Conservation (phyloP, 1,140 invertebrate species). For the Bombus sylvicola region DNA sequence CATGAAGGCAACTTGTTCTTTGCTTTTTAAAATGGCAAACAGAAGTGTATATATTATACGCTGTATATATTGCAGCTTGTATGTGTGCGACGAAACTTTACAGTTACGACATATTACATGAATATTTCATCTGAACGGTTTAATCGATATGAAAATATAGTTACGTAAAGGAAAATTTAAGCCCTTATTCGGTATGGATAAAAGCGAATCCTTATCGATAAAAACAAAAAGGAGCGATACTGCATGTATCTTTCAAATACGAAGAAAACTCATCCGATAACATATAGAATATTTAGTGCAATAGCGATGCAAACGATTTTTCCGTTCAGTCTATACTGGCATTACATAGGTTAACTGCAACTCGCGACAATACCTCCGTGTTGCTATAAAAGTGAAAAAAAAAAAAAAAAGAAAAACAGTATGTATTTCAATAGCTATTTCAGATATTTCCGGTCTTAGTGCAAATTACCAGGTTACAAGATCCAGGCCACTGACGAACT, state of each 20-base stretch:
- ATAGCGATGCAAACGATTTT: too few species aligned
- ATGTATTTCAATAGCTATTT: background rate
- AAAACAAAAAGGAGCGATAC: background rate
- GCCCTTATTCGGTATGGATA: slow-evolving; percentile 11
- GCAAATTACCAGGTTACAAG: too few species aligned
- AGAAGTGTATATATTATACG: background rate
- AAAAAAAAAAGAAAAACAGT: too few species aligned
- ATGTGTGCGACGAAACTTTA: background rate
- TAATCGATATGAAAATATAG: slow-evolving; percentile 1
- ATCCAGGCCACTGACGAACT: too few species aligned
- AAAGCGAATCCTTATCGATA: background rate
- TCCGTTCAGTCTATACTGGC: too few species aligned
- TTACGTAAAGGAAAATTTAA: slow-evolving; percentile 13
- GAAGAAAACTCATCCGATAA: background rate
- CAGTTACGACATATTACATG: slow-evolving; percentile 44
- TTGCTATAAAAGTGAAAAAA: too few species aligned
- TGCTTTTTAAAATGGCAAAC: background rate
- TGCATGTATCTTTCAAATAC: background rate
- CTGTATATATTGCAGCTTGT: background rate
- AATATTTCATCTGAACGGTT: slow-evolving; percentile 32
- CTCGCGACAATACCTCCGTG: too few species aligned
- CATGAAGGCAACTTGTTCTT: background rate
- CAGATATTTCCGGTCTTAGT: too few species aligned
- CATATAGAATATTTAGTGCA: background rate
- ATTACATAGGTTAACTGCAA: too few species aligned